These are phyloP conservation scores for Drosophila funebris DNA, from an alignment of 1,140 invertebrate species.

Conservation along the genomic window DNA sequence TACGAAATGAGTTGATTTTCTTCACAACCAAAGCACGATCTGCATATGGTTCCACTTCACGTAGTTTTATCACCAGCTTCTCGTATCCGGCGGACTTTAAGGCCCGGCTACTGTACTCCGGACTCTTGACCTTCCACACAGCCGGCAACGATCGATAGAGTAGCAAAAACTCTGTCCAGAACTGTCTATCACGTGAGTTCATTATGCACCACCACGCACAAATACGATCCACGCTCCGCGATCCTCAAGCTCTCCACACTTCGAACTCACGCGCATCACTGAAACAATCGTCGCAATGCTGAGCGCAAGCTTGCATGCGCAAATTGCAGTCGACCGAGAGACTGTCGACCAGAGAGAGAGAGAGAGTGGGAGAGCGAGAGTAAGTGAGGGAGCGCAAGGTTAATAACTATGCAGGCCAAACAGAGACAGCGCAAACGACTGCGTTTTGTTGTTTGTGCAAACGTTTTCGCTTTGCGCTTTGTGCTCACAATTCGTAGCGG, in stretches of 20 bases:
- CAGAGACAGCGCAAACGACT: neutral
- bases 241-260: constrained; percentile 13
- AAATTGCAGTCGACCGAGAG: constrained; percentile 16
- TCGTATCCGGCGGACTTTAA: constrained; percentile 61
- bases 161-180: constrained; percentile 74
- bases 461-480: constrained; percentile 25
- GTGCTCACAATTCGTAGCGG: constrained; percentile 13
- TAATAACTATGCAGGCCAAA: neutral
- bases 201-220: constrained; percentile 8
- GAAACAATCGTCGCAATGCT: neutral
- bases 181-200: constrained; percentile 51
- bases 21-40: constrained; percentile 62
- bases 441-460: constrained; percentile 34
- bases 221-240: neutral
- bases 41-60: constrained; percentile 71
- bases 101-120: constrained; percentile 61
- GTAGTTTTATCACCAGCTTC: constrained; percentile 60
- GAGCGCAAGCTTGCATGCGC: constrained; percentile 61
- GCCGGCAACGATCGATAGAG: constrained; percentile 72
- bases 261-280: constrained; percentile 36
- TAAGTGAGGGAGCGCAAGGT: neutral
- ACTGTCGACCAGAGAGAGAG: neutral
- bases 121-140: constrained; percentile 74
- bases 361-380: neutral
- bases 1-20: constrained; percentile 82